Evolutionary conservation across 2,797 vertebrate species (phyloP).

Genomic region (Peromyscus aztecus): DNA sequence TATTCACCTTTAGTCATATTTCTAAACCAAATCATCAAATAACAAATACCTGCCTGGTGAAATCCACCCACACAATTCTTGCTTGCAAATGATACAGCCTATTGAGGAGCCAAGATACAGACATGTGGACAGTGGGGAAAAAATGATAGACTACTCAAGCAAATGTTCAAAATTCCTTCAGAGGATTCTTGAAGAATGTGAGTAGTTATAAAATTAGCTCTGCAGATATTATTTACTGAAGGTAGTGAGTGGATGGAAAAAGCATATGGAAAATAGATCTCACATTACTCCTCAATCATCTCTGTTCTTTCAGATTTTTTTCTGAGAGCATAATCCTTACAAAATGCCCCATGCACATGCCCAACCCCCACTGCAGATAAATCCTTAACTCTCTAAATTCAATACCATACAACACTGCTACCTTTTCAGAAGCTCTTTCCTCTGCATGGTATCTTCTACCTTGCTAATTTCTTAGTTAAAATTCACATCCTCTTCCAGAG

Average conservation of each 20-base stretch:
- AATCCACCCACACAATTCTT: slow-evolving; percentile 48
- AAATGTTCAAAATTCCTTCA: slow-evolving; percentile 10
- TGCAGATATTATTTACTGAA: not conserved
- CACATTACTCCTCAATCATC: not conserved
- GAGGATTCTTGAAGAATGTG: slow-evolving; percentile 40
- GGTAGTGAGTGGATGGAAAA: not conserved
- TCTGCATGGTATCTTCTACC: not conserved
- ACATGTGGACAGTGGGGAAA: not conserved
- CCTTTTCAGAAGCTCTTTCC: not conserved
- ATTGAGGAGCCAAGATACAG: not conserved
- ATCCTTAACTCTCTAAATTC: not conserved
- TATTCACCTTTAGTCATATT: slow-evolving; percentile 54
- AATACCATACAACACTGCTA: not conserved
- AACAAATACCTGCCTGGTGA: slow-evolving; percentile 22
- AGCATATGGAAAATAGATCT: not conserved
- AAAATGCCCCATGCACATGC: fast-evolving
- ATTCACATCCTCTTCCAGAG: not conserved
- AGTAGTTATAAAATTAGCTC: not conserved
- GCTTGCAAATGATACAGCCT: not conserved
- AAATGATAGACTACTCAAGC: slow-evolving; percentile 35
- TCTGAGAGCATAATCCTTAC: not conserved
- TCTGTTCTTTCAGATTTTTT: not conserved
- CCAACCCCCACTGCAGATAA: not conserved
- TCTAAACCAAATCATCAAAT: slow-evolving; percentile 67
- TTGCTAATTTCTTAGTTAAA: slow-evolving; percentile 5